A percentile compares a stretch with the other conserved stretches of the same genome.
Conservation (phyloP, 64 coral and sea anemone genomes). For the Montipora capricornis region DNA sequence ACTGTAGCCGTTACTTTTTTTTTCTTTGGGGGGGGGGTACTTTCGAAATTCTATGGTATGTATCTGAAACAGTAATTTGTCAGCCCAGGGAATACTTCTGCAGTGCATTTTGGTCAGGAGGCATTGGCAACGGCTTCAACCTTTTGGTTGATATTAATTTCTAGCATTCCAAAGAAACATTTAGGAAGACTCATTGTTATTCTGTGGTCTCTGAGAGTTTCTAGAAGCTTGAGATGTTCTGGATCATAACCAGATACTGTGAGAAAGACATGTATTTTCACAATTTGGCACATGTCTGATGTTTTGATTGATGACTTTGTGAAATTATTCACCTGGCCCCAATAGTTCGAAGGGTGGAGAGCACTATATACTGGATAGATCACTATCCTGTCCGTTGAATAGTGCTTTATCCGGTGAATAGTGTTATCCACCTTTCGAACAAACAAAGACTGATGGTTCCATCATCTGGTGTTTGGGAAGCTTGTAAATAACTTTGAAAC, state of each 20-base stretch:
- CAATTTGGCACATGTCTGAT: constrained; percentile 27
- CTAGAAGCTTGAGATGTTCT: constrained; percentile 4
- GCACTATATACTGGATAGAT: no score
- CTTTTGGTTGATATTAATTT: not conserved
- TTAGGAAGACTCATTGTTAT: not conserved
- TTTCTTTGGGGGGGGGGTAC: no score
- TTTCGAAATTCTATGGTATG: no score
- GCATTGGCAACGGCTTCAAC: no score
- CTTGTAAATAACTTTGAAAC: constrained; percentile 43
- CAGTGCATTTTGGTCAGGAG: no score
- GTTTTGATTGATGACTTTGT: constrained; percentile 5
- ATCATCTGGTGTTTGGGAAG: not conserved
- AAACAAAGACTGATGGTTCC: not conserved
- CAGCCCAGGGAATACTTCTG: no score
- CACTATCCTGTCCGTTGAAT: no score
- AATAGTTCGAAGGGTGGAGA: not conserved
- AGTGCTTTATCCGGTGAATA: no score
- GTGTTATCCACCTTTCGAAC: not conserved
- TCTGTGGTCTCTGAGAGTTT: not conserved
- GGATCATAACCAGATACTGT: constrained; percentile 37
- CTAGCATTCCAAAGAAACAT: not conserved
- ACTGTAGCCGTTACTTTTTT: no score
- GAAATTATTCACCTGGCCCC: constrained; percentile 23
- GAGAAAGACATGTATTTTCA: not conserved
- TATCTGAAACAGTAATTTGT: no score